Evolutionary conservation across 1,140 invertebrate species (phyloP), one percentile per base, ranked within the genome.

Genomic region (Planococcus citri): DNA sequence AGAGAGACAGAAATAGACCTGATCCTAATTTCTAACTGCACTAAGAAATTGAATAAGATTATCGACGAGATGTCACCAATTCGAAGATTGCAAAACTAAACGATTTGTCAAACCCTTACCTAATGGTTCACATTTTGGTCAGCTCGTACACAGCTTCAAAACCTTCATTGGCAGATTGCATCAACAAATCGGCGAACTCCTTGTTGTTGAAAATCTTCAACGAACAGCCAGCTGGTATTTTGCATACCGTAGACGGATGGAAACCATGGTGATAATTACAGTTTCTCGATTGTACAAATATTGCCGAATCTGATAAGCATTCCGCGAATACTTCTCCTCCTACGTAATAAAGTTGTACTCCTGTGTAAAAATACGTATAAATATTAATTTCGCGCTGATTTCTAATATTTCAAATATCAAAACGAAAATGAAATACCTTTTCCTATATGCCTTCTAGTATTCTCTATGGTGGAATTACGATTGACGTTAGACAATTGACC

Each of bases 251-350:
- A 24, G 91, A 94, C 10, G 91, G 92, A 80, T 96, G 92, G 82
- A 96, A 96, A 73, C 92, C 89, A 74, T 95, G 92, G 77, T 92
- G 91, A 78, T 93, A 91, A 80, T 97, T 97, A 78, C 93, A 96
- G 77, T 96, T 95, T 58, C 94, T 84, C 69, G 91, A 95, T 81
- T 97, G 94, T 12, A 97, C 93, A 78, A 97, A 97, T 73, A 97
- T 94, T 33, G 93, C 91, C 25, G 90, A 92, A 78, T 96, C 94
- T 12, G 92, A 95, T 2, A 95, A 79, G 76, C 93, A 96, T 78
- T 96, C 92, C 0, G 93, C 93, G 80, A 96, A 98, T 8, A 98
- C 95, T 79, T 98, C 96, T 0, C 96, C 95, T 27, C 93, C 94
- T 21, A 97, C 94, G 76, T 98, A 97, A 80, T 97, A 98, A 37